phyloP scores from a whole-genome alignment of 2,113 vertebrate genomes.

The Muntiacus muntjak region DNA sequence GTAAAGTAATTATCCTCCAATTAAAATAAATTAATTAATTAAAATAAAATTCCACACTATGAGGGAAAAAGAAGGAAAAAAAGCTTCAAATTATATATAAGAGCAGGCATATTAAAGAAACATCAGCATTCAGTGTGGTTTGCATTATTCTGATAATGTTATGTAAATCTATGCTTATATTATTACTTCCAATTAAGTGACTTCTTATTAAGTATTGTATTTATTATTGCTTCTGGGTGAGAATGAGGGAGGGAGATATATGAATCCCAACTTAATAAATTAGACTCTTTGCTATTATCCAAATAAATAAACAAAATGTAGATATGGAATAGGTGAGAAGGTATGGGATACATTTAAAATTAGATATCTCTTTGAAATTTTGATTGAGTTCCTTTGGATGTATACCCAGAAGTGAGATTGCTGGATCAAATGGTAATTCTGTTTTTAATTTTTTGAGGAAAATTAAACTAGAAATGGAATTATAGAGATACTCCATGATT shows the following conservation, averaged over 20 bases:
- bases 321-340: not conserved
- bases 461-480: not conserved
- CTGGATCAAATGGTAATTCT: not conserved
- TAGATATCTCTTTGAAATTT: not conserved
- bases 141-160: not conserved
- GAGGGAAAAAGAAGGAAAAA: not conserved
- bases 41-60: not conserved
- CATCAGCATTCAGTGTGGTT: not conserved
- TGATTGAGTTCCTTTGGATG: not conserved
- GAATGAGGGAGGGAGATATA: not conserved
- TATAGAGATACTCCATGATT: not conserved
- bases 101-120: not conserved
- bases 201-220: not conserved
- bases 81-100: not conserved
- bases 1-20: not conserved
- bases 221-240: not conserved
- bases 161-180: not conserved
- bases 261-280: not conserved
- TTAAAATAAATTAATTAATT: not conserved
- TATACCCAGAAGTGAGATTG: not conserved
- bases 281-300: not conserved
- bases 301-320: not conserved
- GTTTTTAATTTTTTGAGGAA: not conserved
- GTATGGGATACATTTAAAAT: not conserved
- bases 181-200: not conserved